Conservation (phyloP, 2,113 vertebrate species). For the Oncorhynchus masou region DNA sequence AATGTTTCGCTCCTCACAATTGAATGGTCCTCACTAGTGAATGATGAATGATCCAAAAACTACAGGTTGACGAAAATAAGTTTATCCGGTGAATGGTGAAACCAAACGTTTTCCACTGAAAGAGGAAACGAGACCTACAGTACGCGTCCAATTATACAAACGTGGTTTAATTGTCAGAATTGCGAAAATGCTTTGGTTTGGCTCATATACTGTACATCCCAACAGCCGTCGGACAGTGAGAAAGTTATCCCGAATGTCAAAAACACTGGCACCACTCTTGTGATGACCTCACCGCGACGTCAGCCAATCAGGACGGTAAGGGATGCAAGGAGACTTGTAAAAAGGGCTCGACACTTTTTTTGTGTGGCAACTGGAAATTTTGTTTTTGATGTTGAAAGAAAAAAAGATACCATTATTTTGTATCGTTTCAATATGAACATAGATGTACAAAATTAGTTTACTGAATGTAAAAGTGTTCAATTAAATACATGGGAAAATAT, state of each 20-base stretch:
- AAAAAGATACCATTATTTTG: too few species aligned
- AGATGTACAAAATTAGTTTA: too few species aligned
- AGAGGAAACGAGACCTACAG: background rate
- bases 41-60: background rate
- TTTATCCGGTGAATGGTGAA: background rate
- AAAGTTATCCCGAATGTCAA: background rate
- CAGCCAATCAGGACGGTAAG: constrained; percentile 31
- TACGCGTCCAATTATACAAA: background rate
- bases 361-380: too few species aligned
- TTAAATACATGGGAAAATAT: too few species aligned
- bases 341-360: too few species aligned
- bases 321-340: constrained; percentile 8
- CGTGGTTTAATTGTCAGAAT: background rate
- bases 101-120: background rate
- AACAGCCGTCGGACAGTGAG: background rate
- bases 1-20: background rate
- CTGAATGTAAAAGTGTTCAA: too few species aligned
- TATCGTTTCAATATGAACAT: too few species aligned
- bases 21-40: constrained; percentile 13
- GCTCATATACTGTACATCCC: background rate
- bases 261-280: constrained; percentile 18
- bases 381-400: too few species aligned
- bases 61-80: constrained; percentile 9
- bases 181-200: background rate
- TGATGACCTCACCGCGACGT: constrained; percentile 26